These are phyloP conservation scores for Eustalomyia histrio DNA, from an alignment of 2,888 invertebrate species.

Conservation along the genomic window DNA sequence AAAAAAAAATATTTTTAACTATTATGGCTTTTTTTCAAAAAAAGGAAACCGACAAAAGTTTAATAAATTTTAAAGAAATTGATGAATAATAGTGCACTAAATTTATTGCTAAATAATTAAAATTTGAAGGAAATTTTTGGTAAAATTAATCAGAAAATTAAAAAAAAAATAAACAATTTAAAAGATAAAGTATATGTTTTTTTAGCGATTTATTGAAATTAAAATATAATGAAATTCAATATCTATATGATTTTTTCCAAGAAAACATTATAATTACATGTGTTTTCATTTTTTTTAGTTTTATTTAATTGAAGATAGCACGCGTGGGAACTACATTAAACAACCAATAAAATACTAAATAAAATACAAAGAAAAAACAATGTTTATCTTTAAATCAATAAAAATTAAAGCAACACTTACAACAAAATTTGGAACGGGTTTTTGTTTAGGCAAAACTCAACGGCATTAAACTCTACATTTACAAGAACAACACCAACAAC, in stretches of 20 bases:
- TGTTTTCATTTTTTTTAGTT: conserved; percentile 32
- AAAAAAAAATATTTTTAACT: no score
- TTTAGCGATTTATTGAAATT: no score
- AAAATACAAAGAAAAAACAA: conserved; percentile 13
- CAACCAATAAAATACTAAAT: background rate
- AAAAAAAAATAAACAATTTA: no score
- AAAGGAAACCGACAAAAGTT: no score
- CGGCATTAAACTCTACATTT: background rate
- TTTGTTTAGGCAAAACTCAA: conserved; percentile 6
- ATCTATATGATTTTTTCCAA: conserved; percentile 37
- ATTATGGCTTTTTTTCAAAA: no score
- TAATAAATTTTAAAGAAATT: no score
- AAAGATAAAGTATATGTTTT: no score
- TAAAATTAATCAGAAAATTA: no score
- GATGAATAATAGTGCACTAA: no score
- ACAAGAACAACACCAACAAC: conserved; percentile 9
- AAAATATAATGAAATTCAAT: no score
- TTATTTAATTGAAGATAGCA: conserved; percentile 39
- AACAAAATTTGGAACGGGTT: background rate
- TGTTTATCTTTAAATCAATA: conserved; percentile 37
- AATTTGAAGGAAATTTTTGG: no score
- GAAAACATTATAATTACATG: conserved; percentile 49
- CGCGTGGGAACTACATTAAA: conserved; percentile 53
- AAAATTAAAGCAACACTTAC: conserved; percentile 12
- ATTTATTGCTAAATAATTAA: no score